These are phyloP conservation scores for Epinotia bilunana DNA, from an alignment of 2,888 invertebrate genomes.

Conservation along the genomic window DNA sequence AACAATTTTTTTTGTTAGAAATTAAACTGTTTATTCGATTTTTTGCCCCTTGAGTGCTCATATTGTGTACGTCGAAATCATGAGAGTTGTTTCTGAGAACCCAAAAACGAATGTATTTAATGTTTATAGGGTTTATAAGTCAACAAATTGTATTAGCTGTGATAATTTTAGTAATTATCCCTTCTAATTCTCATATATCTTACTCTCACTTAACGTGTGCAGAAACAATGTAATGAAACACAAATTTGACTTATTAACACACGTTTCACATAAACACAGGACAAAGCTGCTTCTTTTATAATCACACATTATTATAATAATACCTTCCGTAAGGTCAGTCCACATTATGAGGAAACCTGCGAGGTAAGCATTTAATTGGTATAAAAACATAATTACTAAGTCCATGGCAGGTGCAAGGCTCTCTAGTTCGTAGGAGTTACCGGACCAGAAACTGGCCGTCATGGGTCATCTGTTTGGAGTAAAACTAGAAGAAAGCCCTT, in stretches of 20 bases:
- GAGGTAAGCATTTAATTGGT: slow-evolving; percentile 40
- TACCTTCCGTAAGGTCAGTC: slow-evolving; percentile 43
- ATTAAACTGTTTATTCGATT: too few species aligned
- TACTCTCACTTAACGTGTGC: neutral
- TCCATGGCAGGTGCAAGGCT: slow-evolving; percentile 39
- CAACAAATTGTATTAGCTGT: too few species aligned
- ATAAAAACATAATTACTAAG: slow-evolving; percentile 41
- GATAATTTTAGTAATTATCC: neutral
- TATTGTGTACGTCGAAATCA: neutral
- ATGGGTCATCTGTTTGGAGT: slow-evolving; percentile 14
- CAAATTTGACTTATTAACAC: slow-evolving; percentile 10
- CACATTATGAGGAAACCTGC: slow-evolving; percentile 36
- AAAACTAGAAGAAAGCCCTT: slow-evolving; percentile 13
- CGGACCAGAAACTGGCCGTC: slow-evolving; percentile 20
- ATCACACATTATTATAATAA: slow-evolving; percentile 42
- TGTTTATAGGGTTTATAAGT: too few species aligned
- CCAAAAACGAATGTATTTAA: neutral
- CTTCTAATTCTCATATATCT: neutral
- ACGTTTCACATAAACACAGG: slow-evolving; percentile 19
- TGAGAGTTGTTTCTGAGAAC: neutral
- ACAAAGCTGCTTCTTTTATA: slow-evolving; percentile 38
- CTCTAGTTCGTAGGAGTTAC: slow-evolving; percentile 12
- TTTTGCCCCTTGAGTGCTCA: too few species aligned
- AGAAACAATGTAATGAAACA: slow-evolving; percentile 5
- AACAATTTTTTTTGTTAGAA: too few species aligned